Conservation (phyloP, 2,113 vertebrate species). For the Tinamus guttatus region DNA sequence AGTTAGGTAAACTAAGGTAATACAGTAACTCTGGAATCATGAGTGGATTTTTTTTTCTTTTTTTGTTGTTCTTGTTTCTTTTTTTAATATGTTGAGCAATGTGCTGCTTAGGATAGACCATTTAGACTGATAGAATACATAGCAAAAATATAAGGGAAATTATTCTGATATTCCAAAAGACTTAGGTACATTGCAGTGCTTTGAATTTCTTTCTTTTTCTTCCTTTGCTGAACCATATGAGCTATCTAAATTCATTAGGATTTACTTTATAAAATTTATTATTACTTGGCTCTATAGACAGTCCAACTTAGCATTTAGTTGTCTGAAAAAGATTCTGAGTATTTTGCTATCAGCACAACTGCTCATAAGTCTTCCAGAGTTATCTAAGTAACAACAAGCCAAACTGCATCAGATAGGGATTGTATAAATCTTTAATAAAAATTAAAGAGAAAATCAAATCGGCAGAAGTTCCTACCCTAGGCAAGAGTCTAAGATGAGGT, state of each 20-base stretch:
- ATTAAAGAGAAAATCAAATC: neutral
- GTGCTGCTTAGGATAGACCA: neutral
- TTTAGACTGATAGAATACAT: neutral
- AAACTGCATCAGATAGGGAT: neutral
- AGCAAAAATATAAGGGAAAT: neutral
- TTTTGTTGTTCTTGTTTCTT: neutral
- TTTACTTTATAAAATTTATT: neutral
- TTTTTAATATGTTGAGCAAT: neutral
- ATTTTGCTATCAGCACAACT: neutral
- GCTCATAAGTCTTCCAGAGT: neutral
- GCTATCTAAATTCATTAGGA: neutral
- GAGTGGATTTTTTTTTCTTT: neutral
- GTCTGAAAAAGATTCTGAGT: neutral
- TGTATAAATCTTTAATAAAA: slow-evolving; percentile 8
- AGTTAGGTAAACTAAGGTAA: neutral
- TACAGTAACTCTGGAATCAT: neutral
- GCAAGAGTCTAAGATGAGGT: neutral
- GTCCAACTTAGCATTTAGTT: neutral
- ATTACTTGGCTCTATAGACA: neutral
- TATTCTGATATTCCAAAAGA: neutral
- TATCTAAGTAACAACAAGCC: neutral
- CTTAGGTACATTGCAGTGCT: neutral
- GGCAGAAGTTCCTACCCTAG: neutral
- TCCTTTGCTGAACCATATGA: neutral
- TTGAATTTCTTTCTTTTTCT: neutral